These are phyloP conservation scores for Motacilla alba DNA, from an alignment of 2,113 vertebrate species.

Conservation along the genomic window DNA sequence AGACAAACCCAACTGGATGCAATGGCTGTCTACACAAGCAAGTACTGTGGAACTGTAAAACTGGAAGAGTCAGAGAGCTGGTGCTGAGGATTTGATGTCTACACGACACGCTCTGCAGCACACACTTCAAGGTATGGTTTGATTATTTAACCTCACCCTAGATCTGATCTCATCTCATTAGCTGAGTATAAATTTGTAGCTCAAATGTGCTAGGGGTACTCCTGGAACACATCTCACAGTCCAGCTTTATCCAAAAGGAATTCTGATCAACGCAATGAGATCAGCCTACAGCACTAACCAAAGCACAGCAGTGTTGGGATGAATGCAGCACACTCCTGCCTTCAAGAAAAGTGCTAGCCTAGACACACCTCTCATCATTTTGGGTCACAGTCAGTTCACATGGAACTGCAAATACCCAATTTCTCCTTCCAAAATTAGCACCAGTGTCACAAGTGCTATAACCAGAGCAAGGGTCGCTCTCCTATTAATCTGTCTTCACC, in stretches of 20 bases:
- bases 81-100: fast-evolving
- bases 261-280: background rate
- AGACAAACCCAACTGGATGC: background rate
- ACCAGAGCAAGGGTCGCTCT: background rate
- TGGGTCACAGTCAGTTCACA: background rate
- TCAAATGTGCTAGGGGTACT: background rate
- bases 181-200: background rate
- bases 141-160: background rate
- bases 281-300: background rate
- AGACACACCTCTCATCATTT: background rate
- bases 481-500: background rate
- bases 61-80: background rate
- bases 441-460: background rate
- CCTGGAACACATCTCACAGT: background rate
- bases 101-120: fast-evolving
- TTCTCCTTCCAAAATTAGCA: background rate
- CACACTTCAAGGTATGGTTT: fast-evolving
- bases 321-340: background rate
- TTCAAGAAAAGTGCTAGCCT: background rate
- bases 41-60: fast-evolving
- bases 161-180: background rate
- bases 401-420: background rate
- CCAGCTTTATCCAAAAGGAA: background rate
- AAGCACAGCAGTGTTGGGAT: background rate
- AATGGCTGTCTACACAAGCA: background rate